Evolutionary conservation across 2,113 vertebrate species (phyloP), one percentile per base, ranked within the genome.

Genomic region (Phylloscopus trochiloides): DNA sequence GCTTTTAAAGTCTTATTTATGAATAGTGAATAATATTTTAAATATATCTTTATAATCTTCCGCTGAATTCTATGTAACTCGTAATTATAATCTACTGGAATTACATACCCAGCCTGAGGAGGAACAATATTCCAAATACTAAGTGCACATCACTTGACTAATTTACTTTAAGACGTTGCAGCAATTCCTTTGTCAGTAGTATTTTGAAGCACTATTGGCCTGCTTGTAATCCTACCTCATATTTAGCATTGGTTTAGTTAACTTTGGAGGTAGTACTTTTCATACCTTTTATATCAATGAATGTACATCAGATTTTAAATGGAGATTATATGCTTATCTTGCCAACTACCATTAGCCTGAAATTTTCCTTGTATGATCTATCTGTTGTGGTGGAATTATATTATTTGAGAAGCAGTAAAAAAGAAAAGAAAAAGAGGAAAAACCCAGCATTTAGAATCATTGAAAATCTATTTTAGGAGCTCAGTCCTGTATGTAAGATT

Each of bases 291-390:
- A 26, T 86, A 79, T 88, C 90, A 75, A 45, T 81, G 85, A 90
- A 90, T 7, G 25, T 48, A 38, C 48, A 88, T 88, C 67, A 76
- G 42, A 73, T 90, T 93, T 88, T 58, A 82, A 86, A 94, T 88
- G 82, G 82, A 94, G 85, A 88, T 97, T 92, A 86, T 82, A 88
- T 8, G 19, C 78, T 92, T 93, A 52, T 57, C 81, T 82, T 94
- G 90, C 74, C 90, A 96, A 14, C 66, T 93, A 29, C 42, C 65
- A 45, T 65, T 90, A 93, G 78, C 85, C 54, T 79, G 47, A 71
- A 58, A 42, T 92, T 95, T 85, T 82, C 59, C 62, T 90, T 12
- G 0, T 67, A n/a, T 65, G 13, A 82, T 91, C 70, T 71, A 78
- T 87, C 70, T 63, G 32, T 85, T 79, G 88, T 57, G 31, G 34